These are phyloP conservation scores for Cabera pusaria DNA, from an alignment of 2,888 invertebrate genomes.

Conservation along the genomic window DNA sequence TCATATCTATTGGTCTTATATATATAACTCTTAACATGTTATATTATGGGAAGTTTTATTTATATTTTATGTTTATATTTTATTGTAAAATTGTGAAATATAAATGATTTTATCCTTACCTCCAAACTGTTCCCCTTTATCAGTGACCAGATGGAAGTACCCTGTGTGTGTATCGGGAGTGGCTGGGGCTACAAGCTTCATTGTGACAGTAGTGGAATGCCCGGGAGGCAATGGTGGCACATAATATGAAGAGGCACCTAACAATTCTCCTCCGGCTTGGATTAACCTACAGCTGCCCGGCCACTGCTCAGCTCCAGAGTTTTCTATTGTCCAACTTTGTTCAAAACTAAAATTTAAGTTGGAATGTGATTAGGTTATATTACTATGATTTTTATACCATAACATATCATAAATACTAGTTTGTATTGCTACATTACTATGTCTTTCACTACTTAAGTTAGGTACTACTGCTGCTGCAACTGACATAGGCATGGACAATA, in stretches of 20 bases:
- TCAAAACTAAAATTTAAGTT: conserved; percentile 88
- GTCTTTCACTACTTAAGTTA: no score
- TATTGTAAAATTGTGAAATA: conserved; percentile 17
- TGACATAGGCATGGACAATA: no score
- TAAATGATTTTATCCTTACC: conserved; percentile 88
- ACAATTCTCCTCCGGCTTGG: conserved; percentile 86
- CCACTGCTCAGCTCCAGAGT: conserved; percentile 94
- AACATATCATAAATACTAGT: no score
- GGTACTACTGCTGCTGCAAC: no score
- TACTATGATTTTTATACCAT: no score
- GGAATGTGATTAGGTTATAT: no score
- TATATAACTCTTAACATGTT: no score
- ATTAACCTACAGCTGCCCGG: conserved; percentile 92
- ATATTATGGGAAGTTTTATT: no score
- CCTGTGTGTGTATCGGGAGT: conserved; percentile 90
- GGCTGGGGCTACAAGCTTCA: conserved; percentile 92
- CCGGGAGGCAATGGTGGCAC: conserved; percentile 90
- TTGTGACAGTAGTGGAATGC: conserved; percentile 88
- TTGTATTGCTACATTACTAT: no score
- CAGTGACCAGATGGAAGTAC: conserved; percentile 95
- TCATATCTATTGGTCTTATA: no score
- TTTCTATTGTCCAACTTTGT: conserved; percentile 95
- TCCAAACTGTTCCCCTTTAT: conserved; percentile 95
- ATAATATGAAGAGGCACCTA: conserved; percentile 78
- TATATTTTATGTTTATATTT: no score